These are phyloP conservation scores for Hypsibius dujardini DNA, from an alignment of 1,140 invertebrate species.

Conservation along the genomic window DNA sequence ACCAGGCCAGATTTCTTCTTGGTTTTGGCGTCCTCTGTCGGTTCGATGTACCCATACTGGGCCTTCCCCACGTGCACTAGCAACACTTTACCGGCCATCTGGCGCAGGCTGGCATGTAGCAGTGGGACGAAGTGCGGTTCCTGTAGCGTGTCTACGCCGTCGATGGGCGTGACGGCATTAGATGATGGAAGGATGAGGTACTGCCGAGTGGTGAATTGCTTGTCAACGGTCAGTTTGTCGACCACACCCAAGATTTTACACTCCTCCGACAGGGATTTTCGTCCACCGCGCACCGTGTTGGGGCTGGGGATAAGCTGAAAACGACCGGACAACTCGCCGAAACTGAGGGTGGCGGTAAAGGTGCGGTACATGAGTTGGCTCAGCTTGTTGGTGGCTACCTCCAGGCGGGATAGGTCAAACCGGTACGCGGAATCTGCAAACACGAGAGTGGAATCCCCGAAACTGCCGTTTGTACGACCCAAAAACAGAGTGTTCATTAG, in stretches of 20 bases:
- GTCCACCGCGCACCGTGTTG: background rate
- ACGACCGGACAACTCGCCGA: background rate
- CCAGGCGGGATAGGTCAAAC: background rate
- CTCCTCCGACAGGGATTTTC: background rate
- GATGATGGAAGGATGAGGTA: background rate
- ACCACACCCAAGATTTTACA: background rate
- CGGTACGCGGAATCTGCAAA: background rate
- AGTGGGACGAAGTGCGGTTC: constrained; percentile 7
- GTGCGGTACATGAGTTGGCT: background rate
- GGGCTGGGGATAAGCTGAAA: background rate
- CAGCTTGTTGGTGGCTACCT: background rate
- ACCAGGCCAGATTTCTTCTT: background rate
- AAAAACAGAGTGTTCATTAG: too few species aligned
- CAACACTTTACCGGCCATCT: background rate
- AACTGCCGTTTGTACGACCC: too few species aligned
- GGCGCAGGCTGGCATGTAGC: constrained; percentile 1
- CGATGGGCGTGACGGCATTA: background rate
- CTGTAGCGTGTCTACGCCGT: background rate
- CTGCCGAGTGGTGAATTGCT: background rate
- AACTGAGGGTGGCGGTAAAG: background rate
- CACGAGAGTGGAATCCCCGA: too few species aligned
- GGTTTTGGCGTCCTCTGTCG: constrained; percentile 6
- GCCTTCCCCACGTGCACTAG: background rate
- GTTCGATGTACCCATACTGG: constrained; percentile 12
- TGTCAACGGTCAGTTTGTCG: background rate